These are phyloP conservation scores for Hoplostethus atlanticus DNA, from an alignment of 2,797 vertebrate genomes.

Conservation along the genomic window DNA sequence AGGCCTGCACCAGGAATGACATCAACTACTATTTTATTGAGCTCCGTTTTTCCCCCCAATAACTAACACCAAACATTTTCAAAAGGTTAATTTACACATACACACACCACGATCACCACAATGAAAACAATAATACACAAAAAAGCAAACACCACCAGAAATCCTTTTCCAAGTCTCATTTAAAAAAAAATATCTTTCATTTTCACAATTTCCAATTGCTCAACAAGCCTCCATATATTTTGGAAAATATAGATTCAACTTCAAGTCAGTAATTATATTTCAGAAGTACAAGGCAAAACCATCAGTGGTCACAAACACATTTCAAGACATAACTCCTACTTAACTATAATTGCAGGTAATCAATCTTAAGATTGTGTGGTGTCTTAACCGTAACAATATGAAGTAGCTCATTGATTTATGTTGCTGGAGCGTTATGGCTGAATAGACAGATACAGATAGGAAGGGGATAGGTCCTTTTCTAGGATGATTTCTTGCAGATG, in stretches of 20 bases:
- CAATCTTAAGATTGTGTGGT: constrained; percentile 51
- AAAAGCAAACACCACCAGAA: not conserved
- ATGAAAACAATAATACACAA: constrained; percentile 5
- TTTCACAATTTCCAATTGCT: not conserved
- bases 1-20: constrained; percentile 70
- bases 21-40: constrained; percentile 56
- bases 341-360: constrained; percentile 58
- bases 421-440: constrained; percentile 57
- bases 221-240: not conserved
- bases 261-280: not conserved
- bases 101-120: not conserved
- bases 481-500: constrained; percentile 80
- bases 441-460: constrained; percentile 71
- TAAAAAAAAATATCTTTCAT: too few species aligned
- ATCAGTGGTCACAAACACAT: constrained; percentile 22
- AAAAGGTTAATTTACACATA: constrained; percentile 22
- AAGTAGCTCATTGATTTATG: constrained; percentile 73
- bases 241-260: not conserved
- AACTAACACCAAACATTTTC: constrained; percentile 31
- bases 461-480: constrained; percentile 64
- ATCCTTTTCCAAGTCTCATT: too few species aligned
- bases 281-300: constrained; percentile 27
- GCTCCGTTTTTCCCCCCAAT: constrained; percentile 54
- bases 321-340: constrained; percentile 33
- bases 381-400: constrained; percentile 56